These are phyloP conservation scores for Melanitta fusca DNA, from an alignment of 2,797 vertebrate genomes.

Conservation along the genomic window DNA sequence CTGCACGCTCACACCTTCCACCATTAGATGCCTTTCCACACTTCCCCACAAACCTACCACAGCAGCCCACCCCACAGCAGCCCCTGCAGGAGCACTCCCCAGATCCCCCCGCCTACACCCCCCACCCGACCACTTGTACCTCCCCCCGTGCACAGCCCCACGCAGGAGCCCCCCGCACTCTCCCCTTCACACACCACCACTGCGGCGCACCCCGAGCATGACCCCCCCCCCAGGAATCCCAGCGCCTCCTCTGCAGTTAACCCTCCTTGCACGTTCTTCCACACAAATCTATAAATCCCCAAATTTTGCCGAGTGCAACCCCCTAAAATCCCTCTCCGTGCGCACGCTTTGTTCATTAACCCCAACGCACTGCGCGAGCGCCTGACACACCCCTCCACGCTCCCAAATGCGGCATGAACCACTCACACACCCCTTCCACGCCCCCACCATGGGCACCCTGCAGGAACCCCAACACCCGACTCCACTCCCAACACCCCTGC, in stretches of 20 bases:
- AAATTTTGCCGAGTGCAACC: neutral
- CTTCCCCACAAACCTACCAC: neutral
- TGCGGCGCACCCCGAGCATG: no score
- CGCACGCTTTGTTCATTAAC: neutral
- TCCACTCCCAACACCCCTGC: neutral
- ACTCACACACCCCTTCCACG: neutral
- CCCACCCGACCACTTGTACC: neutral
- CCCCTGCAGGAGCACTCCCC: neutral
- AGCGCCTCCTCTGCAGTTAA: neutral
- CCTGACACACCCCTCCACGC: neutral
- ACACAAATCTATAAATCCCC: rapidly evolving
- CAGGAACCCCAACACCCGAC: neutral
- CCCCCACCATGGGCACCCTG: rapidly evolving
- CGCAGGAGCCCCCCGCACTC: no score
- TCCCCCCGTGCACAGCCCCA: neutral
- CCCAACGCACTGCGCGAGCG: neutral
- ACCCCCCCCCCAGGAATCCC: neutral
- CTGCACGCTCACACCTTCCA: neutral
- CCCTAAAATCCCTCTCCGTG: neutral
- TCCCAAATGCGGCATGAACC: neutral
- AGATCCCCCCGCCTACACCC: neutral
- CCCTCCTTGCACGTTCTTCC: neutral
- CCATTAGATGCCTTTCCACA: neutral
- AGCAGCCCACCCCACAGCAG: neutral
- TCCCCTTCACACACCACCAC: neutral